Percentiles rank a stretch among this genome's conserved stretches.
Conservation (phyloP, 2,888 invertebrate genomes). For the Hoplodrina blanda region DNA sequence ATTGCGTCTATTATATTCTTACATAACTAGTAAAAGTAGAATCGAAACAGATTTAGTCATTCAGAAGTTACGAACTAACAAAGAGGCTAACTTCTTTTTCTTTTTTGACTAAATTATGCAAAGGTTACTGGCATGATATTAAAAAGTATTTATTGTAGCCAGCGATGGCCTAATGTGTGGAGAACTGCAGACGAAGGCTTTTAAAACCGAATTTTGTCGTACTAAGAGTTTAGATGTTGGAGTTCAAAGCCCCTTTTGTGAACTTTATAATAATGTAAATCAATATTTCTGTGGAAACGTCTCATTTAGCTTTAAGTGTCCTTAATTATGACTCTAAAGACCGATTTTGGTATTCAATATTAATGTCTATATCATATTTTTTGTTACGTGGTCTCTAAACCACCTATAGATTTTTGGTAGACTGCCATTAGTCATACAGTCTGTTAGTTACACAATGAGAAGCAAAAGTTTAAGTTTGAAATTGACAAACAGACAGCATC, state of each 20-base stretch:
- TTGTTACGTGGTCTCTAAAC: slow-evolving; percentile 1
- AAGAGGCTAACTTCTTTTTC: slow-evolving; percentile 26
- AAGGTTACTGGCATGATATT: slow-evolving; percentile 38
- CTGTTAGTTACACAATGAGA: not conserved
- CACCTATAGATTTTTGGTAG: slow-evolving; percentile 5
- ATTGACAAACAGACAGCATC: not conserved
- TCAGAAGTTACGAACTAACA: slow-evolving; percentile 34
- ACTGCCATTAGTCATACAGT: slow-evolving; percentile 5
- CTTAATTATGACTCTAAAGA: slow-evolving; percentile 26
- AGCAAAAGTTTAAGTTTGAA: slow-evolving; percentile 2
- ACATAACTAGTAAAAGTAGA: slow-evolving; percentile 53
- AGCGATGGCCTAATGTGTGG: slow-evolving; percentile 35
- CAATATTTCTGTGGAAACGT: slow-evolving; percentile 47
- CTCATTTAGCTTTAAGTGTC: slow-evolving; percentile 23
- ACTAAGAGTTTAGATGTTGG: slow-evolving; percentile 31
- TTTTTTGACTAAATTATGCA: slow-evolving; percentile 37
- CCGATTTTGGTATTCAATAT: not conserved
- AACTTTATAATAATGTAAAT: slow-evolving; percentile 56
- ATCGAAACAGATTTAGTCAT: slow-evolving; percentile 36
- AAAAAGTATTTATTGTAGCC: slow-evolving; percentile 24
- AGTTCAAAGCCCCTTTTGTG: slow-evolving; percentile 52
- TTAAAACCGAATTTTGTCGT: slow-evolving; percentile 29
- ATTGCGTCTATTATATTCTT: slow-evolving; percentile 29
- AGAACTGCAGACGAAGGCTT: slow-evolving; percentile 24
- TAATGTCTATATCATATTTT: slow-evolving; percentile 3